Evolutionary conservation across 2,888 invertebrate genomes (phyloP), one percentile per base, ranked within the genome.

Genomic region (Mayetiola destructor): DNA sequence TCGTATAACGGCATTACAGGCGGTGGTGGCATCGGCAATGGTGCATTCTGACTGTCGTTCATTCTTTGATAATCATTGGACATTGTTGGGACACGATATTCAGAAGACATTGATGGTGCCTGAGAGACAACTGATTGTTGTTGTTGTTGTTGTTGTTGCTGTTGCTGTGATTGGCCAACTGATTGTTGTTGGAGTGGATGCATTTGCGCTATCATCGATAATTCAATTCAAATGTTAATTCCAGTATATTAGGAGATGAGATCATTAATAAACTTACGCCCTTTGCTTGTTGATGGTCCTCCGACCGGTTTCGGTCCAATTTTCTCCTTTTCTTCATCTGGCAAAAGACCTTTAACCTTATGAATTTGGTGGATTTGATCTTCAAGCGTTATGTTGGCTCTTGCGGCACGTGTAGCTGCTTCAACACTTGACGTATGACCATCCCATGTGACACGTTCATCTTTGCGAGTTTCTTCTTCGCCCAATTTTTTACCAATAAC

Each of bases 401-500:
- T 76, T 0, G 95, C 95, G 8, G 94, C 93, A 56, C 94, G 76
- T 0, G 94, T 91, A 4, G 94, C 93, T 1, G 94, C 92, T 73
- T 96, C 96, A 64, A 96, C 93, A 65, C 93, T 93, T 18, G 91
- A 91, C 0, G 94, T 93, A 73, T 97, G 95, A 0, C 97, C 97
- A 73, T 97, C 97, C 97, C 97, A 97, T 56, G 95, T 95, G 16
- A 93, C 91, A 64, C 88, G 81, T 68, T 92, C 92, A 66, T 91
- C 90, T 63, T 90, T 85, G 62, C 81, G 80, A 35, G 80, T 80
- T 71, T 89, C 89, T 64, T 88, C 88, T 68, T 92, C 92, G 2
- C 92, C 92, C 60, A 95, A 88, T 77, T 97, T 99, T 75, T 95
- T 95, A 76, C 99, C 99, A 69, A 99, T 99, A 23, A 92, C 91